Evolutionary conservation across 2,113 vertebrate species (phyloP), one percentile per base, ranked within the genome.

Genomic region (Tretioscincus oriximinensis): DNA sequence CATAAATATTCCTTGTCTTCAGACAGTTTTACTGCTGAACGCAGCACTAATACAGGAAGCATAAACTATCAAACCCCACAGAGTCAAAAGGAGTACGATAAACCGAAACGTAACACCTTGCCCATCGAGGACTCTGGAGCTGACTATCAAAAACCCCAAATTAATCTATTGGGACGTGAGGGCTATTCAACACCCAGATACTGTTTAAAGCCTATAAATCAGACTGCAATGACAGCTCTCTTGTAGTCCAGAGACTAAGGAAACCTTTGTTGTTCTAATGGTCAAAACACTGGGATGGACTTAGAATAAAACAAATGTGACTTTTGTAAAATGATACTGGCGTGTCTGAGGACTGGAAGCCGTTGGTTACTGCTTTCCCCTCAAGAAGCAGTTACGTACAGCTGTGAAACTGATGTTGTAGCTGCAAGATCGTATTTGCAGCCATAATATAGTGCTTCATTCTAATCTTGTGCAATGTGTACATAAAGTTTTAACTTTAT

Each of bases 121-220:
- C 45, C 88, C 26, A 80, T 84, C 0, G 84, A 92, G 47, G 86
- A 86, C 54, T 79, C 84, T 24, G 81, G 84, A 76, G 87, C 85
- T 0, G 87, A 93, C 86, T 93, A 93, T 83, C 94, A 93, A 90
- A 95, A 92, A 67, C 93, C 95, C 2, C 93, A 91, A 75, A 24
- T 67, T 2, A 89, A 76, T 8, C 76, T 90, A 0, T 60, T 76
- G 0, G 86, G 83, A 61, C 77, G 81, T 0, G 93, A 95, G 58
- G 92, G 93, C 24, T 96, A 96, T 84, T 95, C 92, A 1, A 93
- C 94, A 0, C 96, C 96, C 35, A 87, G 94, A 51, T 96, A 97
- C 93, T 94, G 95, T 58, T 90, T 96, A 2, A 92, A 91, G 45
- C 91, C 94, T 49, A 89, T 93, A 18, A 90, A 83, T 76, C 88